These are phyloP conservation scores for Neodiprion virginianus DNA, from an alignment of 1,140 invertebrate species.

Conservation along the genomic window DNA sequence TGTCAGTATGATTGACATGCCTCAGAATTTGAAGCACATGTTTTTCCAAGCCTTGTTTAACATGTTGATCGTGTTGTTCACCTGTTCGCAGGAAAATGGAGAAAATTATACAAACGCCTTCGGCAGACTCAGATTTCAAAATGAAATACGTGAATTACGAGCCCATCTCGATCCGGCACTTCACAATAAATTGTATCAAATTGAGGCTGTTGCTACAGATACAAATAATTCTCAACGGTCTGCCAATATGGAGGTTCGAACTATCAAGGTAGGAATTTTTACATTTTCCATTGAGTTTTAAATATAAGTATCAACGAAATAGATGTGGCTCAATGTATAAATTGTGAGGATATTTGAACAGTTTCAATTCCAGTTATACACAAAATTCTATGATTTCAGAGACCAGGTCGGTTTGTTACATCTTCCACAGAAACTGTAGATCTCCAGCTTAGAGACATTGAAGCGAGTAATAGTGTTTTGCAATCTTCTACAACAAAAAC, in stretches of 20 bases:
- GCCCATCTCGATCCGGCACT: slow-evolving; percentile 36
- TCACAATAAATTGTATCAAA: slow-evolving; percentile 44
- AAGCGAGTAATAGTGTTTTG: neutral
- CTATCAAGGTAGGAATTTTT: slow-evolving; percentile 14
- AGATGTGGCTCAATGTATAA: slow-evolving; percentile 14
- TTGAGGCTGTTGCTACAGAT: slow-evolving; percentile 36
- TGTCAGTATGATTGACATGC: slow-evolving; percentile 18
- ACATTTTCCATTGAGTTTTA: neutral
- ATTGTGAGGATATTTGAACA: slow-evolving; percentile 11
- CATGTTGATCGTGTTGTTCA: slow-evolving; percentile 10
- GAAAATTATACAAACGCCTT: slow-evolving; percentile 42
- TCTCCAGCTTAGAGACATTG: neutral
- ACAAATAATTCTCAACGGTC: slow-evolving; percentile 15
- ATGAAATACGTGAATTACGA: slow-evolving; percentile 41
- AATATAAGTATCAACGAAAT: slow-evolving; percentile 16
- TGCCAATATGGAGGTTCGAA: slow-evolving; percentile 6
- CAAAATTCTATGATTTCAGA: neutral
- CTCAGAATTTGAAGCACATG: slow-evolving; percentile 6
- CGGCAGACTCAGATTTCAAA: slow-evolving; percentile 43
- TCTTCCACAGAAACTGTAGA: neutral
- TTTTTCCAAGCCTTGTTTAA: neutral
- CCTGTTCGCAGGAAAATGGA: slow-evolving; percentile 27
- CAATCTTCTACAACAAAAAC: neutral
- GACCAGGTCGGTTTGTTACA: neutral
- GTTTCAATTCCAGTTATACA: neutral